A percentile compares a stretch with the other conserved stretches of the same genome.
phyloP scores from a whole-genome alignment of 2,113 vertebrate genomes.

The Lophotis ruficrista region DNA sequence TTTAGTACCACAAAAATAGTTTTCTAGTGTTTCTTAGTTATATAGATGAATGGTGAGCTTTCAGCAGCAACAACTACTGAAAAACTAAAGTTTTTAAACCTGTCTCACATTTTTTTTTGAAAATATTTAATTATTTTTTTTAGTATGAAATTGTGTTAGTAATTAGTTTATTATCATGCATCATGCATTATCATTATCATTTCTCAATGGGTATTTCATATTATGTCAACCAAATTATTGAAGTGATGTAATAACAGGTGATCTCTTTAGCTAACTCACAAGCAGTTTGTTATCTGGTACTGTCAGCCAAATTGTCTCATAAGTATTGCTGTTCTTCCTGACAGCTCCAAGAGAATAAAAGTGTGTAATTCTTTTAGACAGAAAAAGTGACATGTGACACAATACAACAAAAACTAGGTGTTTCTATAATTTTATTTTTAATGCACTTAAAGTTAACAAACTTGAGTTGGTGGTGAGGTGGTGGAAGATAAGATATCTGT shows the following conservation, averaged over 20 bases:
- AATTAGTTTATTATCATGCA: background rate
- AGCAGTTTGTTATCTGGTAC: background rate
- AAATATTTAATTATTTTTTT: background rate
- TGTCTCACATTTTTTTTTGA: background rate
- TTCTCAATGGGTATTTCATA: background rate
- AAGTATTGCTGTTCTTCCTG: background rate
- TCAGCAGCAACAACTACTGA: background rate
- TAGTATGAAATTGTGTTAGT: background rate
- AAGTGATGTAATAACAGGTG: background rate
- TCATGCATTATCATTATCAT: no score
- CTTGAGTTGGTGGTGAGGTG: background rate
- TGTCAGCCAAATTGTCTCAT: background rate
- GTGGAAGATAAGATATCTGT: background rate
- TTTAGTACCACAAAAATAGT: background rate
- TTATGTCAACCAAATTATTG: background rate
- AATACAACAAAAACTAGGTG: background rate
- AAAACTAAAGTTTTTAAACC: background rate
- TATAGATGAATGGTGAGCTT: background rate
- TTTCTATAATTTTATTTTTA: background rate
- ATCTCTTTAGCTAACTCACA: background rate
- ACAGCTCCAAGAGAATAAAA: background rate
- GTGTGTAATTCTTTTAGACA: background rate
- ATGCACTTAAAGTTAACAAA: background rate
- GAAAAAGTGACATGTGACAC: background rate
- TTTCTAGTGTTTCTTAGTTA: background rate